Evolutionary conservation across 2,888 invertebrate species (phyloP), one percentile per base, ranked within the genome.

Genomic region (Lissocephala sabroskyi): DNA sequence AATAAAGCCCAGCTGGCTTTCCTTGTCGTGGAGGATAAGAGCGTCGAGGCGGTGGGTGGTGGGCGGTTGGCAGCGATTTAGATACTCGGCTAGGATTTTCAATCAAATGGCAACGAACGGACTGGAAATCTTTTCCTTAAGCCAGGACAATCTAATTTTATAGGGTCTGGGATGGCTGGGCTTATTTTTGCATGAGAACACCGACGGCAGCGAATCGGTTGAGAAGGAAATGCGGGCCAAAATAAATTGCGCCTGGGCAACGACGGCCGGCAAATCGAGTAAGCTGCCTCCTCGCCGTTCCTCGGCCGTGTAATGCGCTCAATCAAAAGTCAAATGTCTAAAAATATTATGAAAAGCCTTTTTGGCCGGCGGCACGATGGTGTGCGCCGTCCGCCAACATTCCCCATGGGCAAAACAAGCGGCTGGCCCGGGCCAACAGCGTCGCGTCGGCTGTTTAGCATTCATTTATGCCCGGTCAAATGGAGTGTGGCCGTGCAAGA

Each of bases 241-340:
- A 68, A 68, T 77, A 68, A 77, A 68, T 77, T 77, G 68, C 55
- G 45, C 33, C 74, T 62, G 77, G 70, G 65, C 62, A 77, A 65
- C 55, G 65, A 62, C 77, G 65, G 77, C 56, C 56, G 33, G 42
- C 37, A 42, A 48, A 53, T 42, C 44, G 18, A 39, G 28, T 9
- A 10, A 3, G 10, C n/a, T 2, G 4, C 32, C 5, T 9, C 6
- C 7, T 1, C 3, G 13, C 13, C 3, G 23, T 5, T 23, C 7
- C 7, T 23, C 10, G 46, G 41, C 52, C 64, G 68, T 71, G 70
- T 78, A 71, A 71, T 71, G 79, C 71, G 79, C 71, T 71, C 76
- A 71, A 71, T 71, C 71, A 71, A 75, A 71, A 71, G 71, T 78
- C 71, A 71, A 71, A 71, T 78, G 71, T 71, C 71, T 76, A 78